Evolutionary conservation across 2,888 invertebrate genomes (phyloP).

Genomic region (Falcaria lacertinaria): DNA sequence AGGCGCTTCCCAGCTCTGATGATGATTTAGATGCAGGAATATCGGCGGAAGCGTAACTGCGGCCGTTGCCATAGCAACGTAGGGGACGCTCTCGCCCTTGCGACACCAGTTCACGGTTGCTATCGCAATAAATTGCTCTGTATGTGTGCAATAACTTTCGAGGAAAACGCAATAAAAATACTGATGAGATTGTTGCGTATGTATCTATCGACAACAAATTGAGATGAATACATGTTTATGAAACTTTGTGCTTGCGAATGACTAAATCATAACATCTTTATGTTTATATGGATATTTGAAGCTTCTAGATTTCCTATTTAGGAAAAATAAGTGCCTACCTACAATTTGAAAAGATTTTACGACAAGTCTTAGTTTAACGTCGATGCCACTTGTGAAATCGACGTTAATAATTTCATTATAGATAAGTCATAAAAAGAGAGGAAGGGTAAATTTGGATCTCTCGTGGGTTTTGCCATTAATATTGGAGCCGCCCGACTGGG

Average conservation of each 20-base stretch:
- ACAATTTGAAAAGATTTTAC: no score
- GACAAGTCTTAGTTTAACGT: no score
- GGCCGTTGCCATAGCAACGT: conserved; percentile 60
- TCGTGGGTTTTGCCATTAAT: no score
- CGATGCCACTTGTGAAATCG: no score
- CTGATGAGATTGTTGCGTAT: conserved; percentile 27
- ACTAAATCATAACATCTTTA: no score
- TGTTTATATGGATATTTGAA: no score
- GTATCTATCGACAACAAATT: conserved; percentile 31
- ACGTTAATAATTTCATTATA: no score
- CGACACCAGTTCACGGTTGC: conserved; percentile 67
- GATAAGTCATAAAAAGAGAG: no score
- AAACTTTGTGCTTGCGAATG: background rate
- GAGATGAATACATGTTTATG: conserved; percentile 21
- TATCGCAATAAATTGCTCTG: conserved; percentile 75
- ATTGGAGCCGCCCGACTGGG: no score
- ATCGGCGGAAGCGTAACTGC: conserved; percentile 61
- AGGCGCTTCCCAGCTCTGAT: conserved; percentile 66
- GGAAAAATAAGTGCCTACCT: no score
- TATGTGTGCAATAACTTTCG: conserved; percentile 63
- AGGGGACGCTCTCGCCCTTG: conserved; percentile 41
- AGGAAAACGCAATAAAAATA: conserved; percentile 62
- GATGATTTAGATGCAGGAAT: conserved; percentile 76
- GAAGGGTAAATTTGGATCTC: no score
- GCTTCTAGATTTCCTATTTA: no score